phyloP scores from a whole-genome alignment of 2,888 invertebrate species.

The Andrena flavipes region DNA sequence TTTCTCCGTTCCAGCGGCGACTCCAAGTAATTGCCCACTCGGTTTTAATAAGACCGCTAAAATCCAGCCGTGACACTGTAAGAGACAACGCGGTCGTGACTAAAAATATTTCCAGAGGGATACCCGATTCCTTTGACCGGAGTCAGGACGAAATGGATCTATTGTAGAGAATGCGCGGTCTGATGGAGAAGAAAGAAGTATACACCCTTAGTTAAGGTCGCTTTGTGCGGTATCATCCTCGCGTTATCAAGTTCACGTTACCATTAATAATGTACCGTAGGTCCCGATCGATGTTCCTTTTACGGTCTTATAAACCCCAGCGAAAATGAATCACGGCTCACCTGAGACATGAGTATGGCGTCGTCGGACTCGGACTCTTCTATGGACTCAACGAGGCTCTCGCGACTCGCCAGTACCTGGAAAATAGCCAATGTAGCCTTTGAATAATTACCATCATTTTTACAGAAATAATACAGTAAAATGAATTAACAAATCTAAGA shows the following conservation, averaged over 20 bases:
- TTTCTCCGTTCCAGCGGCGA: neutral
- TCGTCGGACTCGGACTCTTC: conserved; percentile 92
- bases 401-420: conserved; percentile 92
- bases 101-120: conserved; percentile 25
- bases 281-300: conserved; percentile 48
- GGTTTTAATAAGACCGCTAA: neutral
- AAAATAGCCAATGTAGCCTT: conserved; percentile 43
- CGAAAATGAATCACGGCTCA: conserved; percentile 77
- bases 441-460: neutral
- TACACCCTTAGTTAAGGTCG: conserved; percentile 8
- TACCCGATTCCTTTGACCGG: neutral
- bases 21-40: neutral
- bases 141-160: conserved; percentile 1
- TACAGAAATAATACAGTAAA: too few relatives aligned
- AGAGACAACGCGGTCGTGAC: neutral
- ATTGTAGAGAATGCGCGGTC: neutral
- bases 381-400: conserved; percentile 90
- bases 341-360: conserved; percentile 92
- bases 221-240: conserved; percentile 7
- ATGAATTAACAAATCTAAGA: too few relatives aligned
- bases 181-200: conserved; percentile 11
- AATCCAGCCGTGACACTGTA: neutral
- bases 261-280: conserved; percentile 54
- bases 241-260: conserved; percentile 27
- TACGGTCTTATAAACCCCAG: conserved; percentile 7